Evolutionary conservation across 2,888 invertebrate genomes (phyloP).

Genomic region (Coremacera marginata): DNA sequence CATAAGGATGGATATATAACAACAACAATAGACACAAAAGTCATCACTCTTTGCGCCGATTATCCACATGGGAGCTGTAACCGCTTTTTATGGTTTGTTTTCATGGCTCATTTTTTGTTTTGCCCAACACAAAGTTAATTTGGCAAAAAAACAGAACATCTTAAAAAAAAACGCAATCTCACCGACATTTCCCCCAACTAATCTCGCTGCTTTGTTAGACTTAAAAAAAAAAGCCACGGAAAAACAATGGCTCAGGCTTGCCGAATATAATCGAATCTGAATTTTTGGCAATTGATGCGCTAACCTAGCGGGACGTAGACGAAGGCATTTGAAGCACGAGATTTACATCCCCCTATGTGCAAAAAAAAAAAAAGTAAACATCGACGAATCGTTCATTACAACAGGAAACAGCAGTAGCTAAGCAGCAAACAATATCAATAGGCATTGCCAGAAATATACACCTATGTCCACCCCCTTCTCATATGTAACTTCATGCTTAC

Average conservation of each 20-base stretch:
- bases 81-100: constrained; percentile 68
- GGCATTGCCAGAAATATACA: background rate
- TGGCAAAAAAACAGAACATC: constrained; percentile 40
- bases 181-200: constrained; percentile 42
- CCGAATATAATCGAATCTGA: background rate
- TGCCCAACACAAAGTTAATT: constrained; percentile 40
- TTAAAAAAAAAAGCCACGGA: no score
- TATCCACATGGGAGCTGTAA: constrained; percentile 70
- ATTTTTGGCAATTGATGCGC: constrained; percentile 17
- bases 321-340: background rate
- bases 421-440: background rate
- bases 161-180: constrained; percentile 33
- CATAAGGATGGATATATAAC: no score
- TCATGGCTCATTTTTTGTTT: constrained; percentile 53
- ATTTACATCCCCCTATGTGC: background rate
- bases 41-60: constrained; percentile 52
- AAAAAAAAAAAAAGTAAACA: background rate
- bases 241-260: no score
- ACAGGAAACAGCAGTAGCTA: background rate
- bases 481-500: background rate
- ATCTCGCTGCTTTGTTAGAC: constrained; percentile 44
- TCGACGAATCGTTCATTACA: constrained; percentile 3
- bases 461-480: background rate
- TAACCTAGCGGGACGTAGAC: background rate
- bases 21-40: background rate